phyloP scores from a whole-genome alignment of 2,888 invertebrate species.

The Entomobrya proxima region DNA sequence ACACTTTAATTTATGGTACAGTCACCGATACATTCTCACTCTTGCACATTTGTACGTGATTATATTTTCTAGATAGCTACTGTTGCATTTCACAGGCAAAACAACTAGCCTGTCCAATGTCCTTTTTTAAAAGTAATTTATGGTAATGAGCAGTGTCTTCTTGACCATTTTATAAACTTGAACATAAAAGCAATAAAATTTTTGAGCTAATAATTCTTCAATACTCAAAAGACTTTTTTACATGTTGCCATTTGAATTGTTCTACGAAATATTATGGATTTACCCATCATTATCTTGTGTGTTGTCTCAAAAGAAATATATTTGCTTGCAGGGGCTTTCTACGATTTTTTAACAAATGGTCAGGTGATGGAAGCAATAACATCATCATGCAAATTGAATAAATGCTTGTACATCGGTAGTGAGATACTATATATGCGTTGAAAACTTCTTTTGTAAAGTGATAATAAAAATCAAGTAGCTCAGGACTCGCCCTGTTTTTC shows the following conservation, averaged over 20 bases:
- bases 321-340: background rate
- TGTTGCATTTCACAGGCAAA: background rate
- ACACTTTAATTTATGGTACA: slow-evolving; percentile 44
- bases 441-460: background rate
- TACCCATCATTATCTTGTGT: too few relatives aligned
- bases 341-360: background rate
- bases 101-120: slow-evolving; percentile 20
- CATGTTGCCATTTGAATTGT: too few relatives aligned
- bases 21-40: background rate
- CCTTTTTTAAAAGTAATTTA: slow-evolving; percentile 46
- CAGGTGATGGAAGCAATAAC: slow-evolving; percentile 5
- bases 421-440: too few relatives aligned
- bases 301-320: too few relatives aligned
- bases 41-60: background rate
- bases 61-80: background rate
- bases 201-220: slow-evolving; percentile 24
- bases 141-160: slow-evolving; percentile 41
- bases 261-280: too few relatives aligned
- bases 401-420: background rate
- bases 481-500: slow-evolving; percentile 13
- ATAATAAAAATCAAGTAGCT: slow-evolving; percentile 6
- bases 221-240: background rate
- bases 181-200: slow-evolving; percentile 23
- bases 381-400: slow-evolving; percentile 16
- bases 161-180: slow-evolving; percentile 6